Base-by-base conservation (phyloP, 2,888 invertebrate species). In the Epirrita christyi region DNA sequence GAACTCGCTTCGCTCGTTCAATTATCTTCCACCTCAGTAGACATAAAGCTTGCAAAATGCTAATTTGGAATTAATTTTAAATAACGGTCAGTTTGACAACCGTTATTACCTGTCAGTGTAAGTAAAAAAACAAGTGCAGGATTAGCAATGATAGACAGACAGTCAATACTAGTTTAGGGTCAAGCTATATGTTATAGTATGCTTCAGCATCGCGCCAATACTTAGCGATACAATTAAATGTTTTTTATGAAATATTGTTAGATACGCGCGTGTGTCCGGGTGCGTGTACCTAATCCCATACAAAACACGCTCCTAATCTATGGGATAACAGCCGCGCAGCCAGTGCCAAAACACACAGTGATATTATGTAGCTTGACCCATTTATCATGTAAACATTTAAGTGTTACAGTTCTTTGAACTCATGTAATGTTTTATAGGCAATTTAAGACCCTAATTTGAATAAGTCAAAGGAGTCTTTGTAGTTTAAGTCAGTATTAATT, bases 81-180 rank as follows among this genome's bases (percentile, higher is more conserved):
- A 42, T 68, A 68, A 67, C 63, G 59, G 63, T 48, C 11, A 13
- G 43, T 27, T 61, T 68, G 71, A 70, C 69, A 70, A 41, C 77
- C 69, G 75, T 73, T 76, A 76, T 56, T 40, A 45, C 40, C 58
- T 69, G 68, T 68, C 69, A 73, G 58, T 59, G 64, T 59, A 63
- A 53, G 64, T 59, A 63, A 53, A 61, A n/a, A 59, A 63, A 63
- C 61, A 53, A 45, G 62, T 48, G 53, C 59, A 44, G 59, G 61
- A 55, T 63, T 63, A 59, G 51, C 44, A 50, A 21, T 55, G 57
- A 57, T 55, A 34, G 63, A 58, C 58, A 59, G 41, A 54, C 51
- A 13, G 37, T 47, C 48, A 49, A 53, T 54, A 60, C 55, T 37
- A 44, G 42, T 61, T 59, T 46, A 21, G 54, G 44, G 9, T 6